Conservation (phyloP, 2,113 vertebrate genomes). For the Pica pica region DNA sequence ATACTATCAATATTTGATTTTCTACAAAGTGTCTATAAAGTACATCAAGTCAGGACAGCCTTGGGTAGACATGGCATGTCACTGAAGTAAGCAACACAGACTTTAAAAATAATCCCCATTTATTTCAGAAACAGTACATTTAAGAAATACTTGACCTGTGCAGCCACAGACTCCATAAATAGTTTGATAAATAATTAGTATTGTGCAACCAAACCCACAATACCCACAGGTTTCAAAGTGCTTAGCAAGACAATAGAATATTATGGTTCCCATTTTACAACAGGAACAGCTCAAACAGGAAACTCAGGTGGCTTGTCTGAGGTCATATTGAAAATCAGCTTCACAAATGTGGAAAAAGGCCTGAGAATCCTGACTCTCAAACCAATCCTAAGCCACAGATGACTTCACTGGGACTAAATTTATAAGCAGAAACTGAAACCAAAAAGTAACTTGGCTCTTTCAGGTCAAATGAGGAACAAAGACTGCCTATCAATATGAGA, state of each 20-base stretch:
- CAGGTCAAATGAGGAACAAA: background rate
- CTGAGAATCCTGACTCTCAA: background rate
- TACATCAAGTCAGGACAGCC: background rate
- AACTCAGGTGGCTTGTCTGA: background rate
- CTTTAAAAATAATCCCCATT: constrained; percentile 28
- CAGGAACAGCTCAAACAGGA: background rate
- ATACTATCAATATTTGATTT: background rate
- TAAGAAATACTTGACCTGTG: background rate
- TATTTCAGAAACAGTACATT: constrained; percentile 29
- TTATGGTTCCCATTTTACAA: background rate
- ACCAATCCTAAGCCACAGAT: background rate
- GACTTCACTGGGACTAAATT: background rate
- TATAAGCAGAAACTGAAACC: background rate
- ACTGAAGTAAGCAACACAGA: background rate
- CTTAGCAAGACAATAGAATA: background rate
- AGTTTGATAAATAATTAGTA: background rate
- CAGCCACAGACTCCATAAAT: background rate
- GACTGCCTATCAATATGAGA: background rate
- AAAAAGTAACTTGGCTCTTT: background rate
- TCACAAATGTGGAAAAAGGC: background rate
- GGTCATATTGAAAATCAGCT: background rate
- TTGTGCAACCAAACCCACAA: background rate
- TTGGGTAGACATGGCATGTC: background rate
- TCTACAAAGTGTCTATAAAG: background rate
- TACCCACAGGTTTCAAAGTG: background rate